Base-by-base conservation (phyloP, 2,113 vertebrate genomes). In the Chaenogobius annularis region DNA sequence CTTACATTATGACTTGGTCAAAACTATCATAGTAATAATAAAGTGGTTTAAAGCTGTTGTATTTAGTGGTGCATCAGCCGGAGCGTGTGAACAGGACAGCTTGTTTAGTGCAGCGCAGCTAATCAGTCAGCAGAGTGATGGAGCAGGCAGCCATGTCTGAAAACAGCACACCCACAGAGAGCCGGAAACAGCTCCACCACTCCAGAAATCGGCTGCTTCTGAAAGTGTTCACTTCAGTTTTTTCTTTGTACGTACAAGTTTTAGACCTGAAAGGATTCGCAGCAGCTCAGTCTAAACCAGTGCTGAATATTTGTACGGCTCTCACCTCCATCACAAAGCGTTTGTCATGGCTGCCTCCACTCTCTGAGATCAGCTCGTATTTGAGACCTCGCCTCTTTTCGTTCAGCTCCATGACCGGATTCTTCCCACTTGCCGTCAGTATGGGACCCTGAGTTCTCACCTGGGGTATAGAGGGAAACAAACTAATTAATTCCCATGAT, bases 391-490 rank as follows among this genome's bases (percentile, higher is more conserved):
- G 91, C 75, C 98, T 94, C 91, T 99, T 99, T 82, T 99, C 98
- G 74, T 99, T 99, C 26, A 99, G 95, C 91, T 99, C 98, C 98
- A 99, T 99, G 78, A 99, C 97, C 0, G 98, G 98, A 85, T 99
- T 99, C 93, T 99, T 99, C 77, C 98, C 98, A 68, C 97, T 99
- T 22, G 97, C 97, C 59, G 98, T 99, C 87, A 99, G 95, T 73
- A 99, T 99, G 80, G 97, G 98, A 90, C 98, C 98, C 96, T 98
- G 98, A 96, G 98, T 99, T 96, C 98, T 93, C 87, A 98, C 96
- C 97, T 98, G 82, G 6, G 11, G 14, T 11, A 10, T 1, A 17
- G 44, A 9, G 59, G 74, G 59, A 52, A 10, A 54, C 26, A 17
- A 26, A 37, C 0, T 44, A 46, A 6, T 58, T 12, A 58, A 12